Base-by-base conservation (phyloP, 1,140 invertebrate species). In the Maniola jurtina region DNA sequence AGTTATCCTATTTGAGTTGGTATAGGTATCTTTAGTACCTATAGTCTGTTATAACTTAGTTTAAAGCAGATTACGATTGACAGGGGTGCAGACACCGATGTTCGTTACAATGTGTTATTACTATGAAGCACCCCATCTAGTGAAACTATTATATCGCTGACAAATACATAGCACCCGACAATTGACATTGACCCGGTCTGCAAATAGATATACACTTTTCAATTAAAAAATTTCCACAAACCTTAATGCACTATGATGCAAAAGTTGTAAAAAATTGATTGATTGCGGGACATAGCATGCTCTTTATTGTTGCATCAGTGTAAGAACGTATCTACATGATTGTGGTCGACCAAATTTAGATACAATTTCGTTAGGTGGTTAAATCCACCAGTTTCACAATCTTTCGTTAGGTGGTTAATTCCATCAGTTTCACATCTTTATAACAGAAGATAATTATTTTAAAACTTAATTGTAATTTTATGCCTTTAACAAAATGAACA, bases 151-250 rank as follows among this genome's bases (percentile, higher is more conserved):
- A 25, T 2, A 4, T 25, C 25, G 1, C 25, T 25, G 25, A 4
- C 25, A 25, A 25, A 25, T 25, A 25, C 25, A 25, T 25, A 25
- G 25, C 25, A 25, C 25, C 4, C 16, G 54, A 10, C 56, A 55
- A 35, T 58, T 59, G 45, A 35, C 68, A 70, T 70, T 70, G 59
- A 66, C 68, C 68, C 14, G 52, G n/a, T 66, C 68, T 45, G 35
- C 52, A 16, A 61, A 70, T 70, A 70, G 68, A 61, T 52, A 55
- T 52, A 13, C 14, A 55, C 7, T 42, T 58, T 25, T 25, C 25
- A 52, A 66, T 59, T 62, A 68, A 62, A 56, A 11, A 52, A 52
- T 25, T 16, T 6, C 52, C 13, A 34, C 52, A 34, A 55, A 34
- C 7, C 52, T 55, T 55, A 55, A 55, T 55, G 52, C 52, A 55